Evolutionary conservation across 2,797 vertebrate species (phyloP), one percentile per base, ranked within the genome.

Genomic region (Limnodromus scolopaceus): DNA sequence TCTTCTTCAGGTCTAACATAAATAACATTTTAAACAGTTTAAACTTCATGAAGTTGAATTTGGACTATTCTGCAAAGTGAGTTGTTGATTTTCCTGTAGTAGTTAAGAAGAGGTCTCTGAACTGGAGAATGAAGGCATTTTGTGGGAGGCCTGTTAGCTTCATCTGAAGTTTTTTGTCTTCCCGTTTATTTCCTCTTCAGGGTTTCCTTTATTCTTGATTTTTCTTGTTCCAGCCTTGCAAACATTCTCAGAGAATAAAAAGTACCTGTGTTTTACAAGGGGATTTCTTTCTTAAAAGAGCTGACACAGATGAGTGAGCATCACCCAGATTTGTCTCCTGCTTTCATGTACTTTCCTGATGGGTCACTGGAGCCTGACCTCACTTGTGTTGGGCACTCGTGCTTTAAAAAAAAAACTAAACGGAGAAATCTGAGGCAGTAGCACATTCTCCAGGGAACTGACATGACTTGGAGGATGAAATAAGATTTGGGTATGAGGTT

Each of bases 361-460:
- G 91, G 96, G 87, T 96, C 41, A 15, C 51, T 83, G 89, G 39
- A 92, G 64, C 78, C 64, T 74, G 89, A 91, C 92, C 91, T 94
- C 64, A 36, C 78, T 96, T 77, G 48, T 1, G 23, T 49, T 49
- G 84, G 32, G 53, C 57, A 46, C 81, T 92, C 1, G 0, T 77
- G 48, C 70, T 87, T 86, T 87, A 45, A 38, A 92, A 83, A 49
- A 36, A 89, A 83, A 80, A n/a, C 39, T 32, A 41, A 87, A 77
- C 2, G 0, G 57, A 57, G 53, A 17, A 53, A 17, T 57, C 48
- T 15, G 55, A 89, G 89, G 87, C 48, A 63, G 68, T 30, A 68
- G 20, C 7, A 2, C 5, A 1, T 74, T 81, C 79, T 79, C 77
- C 66, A 39, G 72, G 72, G 86, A 78, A 4, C 64, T 77, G 75